phyloP scores from a whole-genome alignment of 2,888 invertebrate species.

The Harpagoxenus sublaevis region DNA sequence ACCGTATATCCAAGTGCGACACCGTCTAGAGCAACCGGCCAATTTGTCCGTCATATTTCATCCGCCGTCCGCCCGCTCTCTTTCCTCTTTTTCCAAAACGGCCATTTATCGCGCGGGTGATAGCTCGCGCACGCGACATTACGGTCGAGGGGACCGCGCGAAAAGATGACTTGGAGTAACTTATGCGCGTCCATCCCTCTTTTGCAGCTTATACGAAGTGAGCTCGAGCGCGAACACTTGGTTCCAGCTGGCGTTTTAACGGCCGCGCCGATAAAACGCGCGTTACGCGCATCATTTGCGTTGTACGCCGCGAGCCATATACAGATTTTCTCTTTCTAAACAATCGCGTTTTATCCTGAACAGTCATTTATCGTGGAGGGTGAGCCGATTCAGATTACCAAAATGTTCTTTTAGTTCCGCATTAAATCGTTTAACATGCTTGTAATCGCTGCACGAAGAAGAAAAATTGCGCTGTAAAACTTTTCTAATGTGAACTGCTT shows the following conservation, averaged over 20 bases:
- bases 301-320: neutral
- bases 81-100: slow-evolving; percentile 32
- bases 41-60: slow-evolving; percentile 73
- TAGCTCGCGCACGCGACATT: slow-evolving; percentile 28
- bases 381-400: neutral
- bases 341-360: neutral
- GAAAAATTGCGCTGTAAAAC: neutral
- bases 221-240: slow-evolving; percentile 40
- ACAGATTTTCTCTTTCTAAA: slow-evolving; percentile 13
- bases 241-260: slow-evolving; percentile 41
- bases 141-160: neutral
- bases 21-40: slow-evolving; percentile 73
- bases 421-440: neutral
- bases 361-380: neutral
- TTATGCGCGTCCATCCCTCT: slow-evolving; percentile 24
- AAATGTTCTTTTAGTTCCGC: neutral
- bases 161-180: slow-evolving; percentile 17
- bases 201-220: slow-evolving; percentile 24
- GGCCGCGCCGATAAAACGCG: slow-evolving; percentile 35
- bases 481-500: neutral
- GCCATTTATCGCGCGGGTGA: slow-evolving; percentile 49
- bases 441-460: neutral
- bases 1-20: slow-evolving; percentile 76
- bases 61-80: slow-evolving; percentile 52
- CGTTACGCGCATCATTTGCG: slow-evolving; percentile 39